phyloP scores from a whole-genome alignment of 2,113 vertebrate genomes.

The Silurus meridionalis region DNA sequence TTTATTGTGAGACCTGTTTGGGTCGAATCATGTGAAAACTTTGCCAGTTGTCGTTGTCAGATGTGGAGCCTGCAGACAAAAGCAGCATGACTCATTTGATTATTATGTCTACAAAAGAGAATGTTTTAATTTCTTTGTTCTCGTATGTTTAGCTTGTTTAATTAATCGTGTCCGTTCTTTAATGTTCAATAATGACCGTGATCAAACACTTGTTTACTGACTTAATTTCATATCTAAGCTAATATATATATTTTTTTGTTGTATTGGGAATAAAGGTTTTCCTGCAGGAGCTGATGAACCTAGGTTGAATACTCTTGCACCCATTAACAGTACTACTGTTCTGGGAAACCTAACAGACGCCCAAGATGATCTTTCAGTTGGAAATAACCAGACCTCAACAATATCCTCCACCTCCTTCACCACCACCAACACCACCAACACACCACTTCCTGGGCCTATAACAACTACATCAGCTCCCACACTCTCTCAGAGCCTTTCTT shows the following conservation, averaged over 20 bases:
- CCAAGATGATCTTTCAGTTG: neutral
- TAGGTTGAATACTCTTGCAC: neutral
- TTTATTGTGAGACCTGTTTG: constrained; percentile 11
- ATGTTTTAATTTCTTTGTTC: neutral
- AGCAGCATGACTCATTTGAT: neutral
- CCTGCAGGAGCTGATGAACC: neutral
- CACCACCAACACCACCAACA: neutral
- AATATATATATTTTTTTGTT: neutral
- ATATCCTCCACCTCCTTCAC: neutral
- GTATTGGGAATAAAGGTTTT: constrained; percentile 20
- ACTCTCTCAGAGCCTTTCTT: neutral
- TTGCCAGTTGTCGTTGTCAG: neutral
- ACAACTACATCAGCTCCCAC: neutral
- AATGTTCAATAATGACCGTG: neutral
- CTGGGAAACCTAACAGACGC: constrained; percentile 3
- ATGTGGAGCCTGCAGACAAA: neutral
- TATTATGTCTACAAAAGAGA: neutral
- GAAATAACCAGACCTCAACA: neutral
- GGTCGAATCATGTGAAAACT: constrained; percentile 10
- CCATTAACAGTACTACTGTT: neutral
- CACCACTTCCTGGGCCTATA: neutral
- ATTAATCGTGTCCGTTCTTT: neutral
- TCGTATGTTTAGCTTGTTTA: neutral
- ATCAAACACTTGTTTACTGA: neutral
- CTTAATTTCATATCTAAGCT: neutral